These are phyloP conservation scores for Lepidothrix coronata DNA, from an alignment of 2,113 vertebrate genomes.

Conservation along the genomic window DNA sequence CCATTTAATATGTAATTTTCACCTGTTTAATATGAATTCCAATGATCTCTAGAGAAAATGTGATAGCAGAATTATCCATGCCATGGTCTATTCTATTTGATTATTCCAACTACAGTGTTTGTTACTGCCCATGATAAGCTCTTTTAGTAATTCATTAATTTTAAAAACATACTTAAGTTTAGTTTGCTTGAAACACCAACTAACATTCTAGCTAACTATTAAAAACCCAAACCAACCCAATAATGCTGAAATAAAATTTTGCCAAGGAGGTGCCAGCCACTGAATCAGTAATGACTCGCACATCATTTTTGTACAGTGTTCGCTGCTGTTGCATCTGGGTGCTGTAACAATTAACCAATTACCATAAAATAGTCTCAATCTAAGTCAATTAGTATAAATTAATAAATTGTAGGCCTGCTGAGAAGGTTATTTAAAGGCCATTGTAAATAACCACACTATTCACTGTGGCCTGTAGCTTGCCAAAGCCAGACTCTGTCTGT, in stretches of 20 bases:
- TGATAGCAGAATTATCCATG: not conserved
- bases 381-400: slow-evolving; percentile 57
- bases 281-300: slow-evolving; percentile 32
- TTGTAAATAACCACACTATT: slow-evolving; percentile 29
- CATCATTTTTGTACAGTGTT: slow-evolving; percentile 46
- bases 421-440: slow-evolving; percentile 62
- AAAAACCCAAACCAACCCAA: not conserved
- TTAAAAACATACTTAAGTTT: not conserved
- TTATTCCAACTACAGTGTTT: not conserved
- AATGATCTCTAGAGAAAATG: fast-evolving
- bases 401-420: slow-evolving; percentile 61
- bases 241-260: slow-evolving; percentile 9
- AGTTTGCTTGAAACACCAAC: slow-evolving; percentile 5
- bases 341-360: slow-evolving; percentile 64
- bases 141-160: not conserved
- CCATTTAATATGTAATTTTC: not conserved
- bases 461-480: not conserved
- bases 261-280: not conserved
- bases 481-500: not conserved
- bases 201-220: not conserved
- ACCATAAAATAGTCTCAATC: slow-evolving; percentile 57
- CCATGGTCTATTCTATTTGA: not conserved
- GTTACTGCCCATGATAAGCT: not conserved
- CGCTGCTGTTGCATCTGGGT: slow-evolving; percentile 51
- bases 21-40: not conserved